Conservation (phyloP, 2,797 vertebrate species). For the Chiroxiphia lanceolata region DNA sequence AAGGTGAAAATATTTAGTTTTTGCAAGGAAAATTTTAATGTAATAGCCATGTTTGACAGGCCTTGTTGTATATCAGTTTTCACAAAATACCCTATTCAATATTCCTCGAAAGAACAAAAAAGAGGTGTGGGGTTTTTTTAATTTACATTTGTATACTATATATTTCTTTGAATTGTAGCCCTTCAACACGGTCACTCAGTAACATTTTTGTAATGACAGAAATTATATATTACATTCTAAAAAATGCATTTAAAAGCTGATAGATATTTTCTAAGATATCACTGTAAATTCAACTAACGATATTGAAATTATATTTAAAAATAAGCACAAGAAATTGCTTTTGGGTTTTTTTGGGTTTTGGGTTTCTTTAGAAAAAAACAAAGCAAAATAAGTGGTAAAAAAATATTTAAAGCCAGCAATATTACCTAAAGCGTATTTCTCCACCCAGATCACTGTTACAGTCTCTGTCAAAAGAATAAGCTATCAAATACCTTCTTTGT, state of each 20-base stretch:
- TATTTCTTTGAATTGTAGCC: not conserved
- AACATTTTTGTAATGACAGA: not conserved
- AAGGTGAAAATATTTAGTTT: not conserved
- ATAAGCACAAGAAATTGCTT: not conserved
- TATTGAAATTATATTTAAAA: not conserved
- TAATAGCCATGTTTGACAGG: not conserved
- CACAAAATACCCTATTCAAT: not conserved
- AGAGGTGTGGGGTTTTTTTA: not conserved
- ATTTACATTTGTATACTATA: not conserved
- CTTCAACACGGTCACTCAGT: not conserved
- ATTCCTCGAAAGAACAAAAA: not conserved
- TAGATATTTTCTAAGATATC: not conserved
- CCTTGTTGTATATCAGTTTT: not conserved
- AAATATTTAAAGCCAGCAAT: not conserved
- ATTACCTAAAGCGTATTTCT: not conserved
- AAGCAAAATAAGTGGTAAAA: not conserved
- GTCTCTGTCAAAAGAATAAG: not conserved
- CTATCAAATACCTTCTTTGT: not conserved
- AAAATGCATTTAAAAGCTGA: not conserved
- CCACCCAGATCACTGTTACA: not conserved
- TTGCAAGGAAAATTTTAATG: not conserved
- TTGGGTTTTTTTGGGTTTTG: not conserved
- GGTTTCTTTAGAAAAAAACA: not conserved
- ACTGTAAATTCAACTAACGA: not conserved
- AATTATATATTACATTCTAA: not conserved